Conservation (phyloP, 2,888 invertebrate species). For the Limnephilus marmoratus region DNA sequence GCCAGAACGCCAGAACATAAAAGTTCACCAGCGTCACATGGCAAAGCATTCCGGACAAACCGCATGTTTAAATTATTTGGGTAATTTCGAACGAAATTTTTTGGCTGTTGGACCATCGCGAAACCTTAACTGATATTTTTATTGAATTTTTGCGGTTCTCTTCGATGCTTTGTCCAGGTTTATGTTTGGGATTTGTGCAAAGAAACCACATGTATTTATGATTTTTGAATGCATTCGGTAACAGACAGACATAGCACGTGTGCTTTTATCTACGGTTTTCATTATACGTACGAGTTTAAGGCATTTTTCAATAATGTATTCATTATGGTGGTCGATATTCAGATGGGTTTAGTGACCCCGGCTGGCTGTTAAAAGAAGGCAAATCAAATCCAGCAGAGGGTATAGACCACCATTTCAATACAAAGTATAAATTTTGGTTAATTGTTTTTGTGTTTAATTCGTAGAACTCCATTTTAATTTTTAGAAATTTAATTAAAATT, state of each 20-base stretch:
- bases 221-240: neutral
- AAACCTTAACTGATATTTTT: conserved; percentile 40
- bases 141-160: conserved; percentile 46
- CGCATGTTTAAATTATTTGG: conserved; percentile 45
- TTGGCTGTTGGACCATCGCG: conserved; percentile 10
- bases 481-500: no score
- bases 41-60: conserved; percentile 30
- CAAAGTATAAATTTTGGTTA: neutral
- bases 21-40: conserved; percentile 7
- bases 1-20: neutral
- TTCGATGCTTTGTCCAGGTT: conserved; percentile 2
- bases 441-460: no score
- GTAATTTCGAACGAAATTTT: neutral
- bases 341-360: neutral
- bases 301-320: neutral
- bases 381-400: neutral
- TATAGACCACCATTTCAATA: neutral
- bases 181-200: conserved; percentile 1
- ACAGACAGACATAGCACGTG: neutral
- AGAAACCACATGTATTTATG: neutral
- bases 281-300: neutral
- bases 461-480: no score
- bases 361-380: neutral
- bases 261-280: neutral
- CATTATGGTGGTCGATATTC: neutral